Base-by-base conservation (phyloP, 2,113 vertebrate genomes). In the Catharus bicknelli region DNA sequence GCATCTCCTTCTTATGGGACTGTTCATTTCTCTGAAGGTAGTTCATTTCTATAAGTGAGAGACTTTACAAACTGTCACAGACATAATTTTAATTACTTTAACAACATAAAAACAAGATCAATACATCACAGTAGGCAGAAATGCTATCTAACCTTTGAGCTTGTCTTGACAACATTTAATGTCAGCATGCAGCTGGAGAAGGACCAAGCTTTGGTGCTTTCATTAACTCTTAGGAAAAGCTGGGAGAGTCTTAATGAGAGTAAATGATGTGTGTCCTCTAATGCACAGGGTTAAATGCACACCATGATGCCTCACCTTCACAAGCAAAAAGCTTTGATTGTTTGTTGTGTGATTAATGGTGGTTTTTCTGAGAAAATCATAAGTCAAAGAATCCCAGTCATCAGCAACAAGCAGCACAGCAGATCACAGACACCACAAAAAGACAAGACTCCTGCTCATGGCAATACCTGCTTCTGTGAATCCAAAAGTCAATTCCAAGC, bases 21-120 rank as follows among this genome's bases (percentile, higher is more conserved):
- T 79, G 23, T 59, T 88, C 25, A 58, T 86, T 77, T 84, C 36
- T 84, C 62, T 54, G 76, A 81, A 62, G 40, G 19, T 36, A 76
- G 54, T 87, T 94, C 26, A 84, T 94, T 96, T 79, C 74, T 86
- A 2, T 76, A 53, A 55, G 50, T 74, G 64, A 91, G 47, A 64
- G 69, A 77, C n/a, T 94, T 77, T 57, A 58, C 17, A 76, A 86
- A 74, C 42, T 61, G 58, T 91, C 58, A 84, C 68, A 86, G 58
- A 80, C 58, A 88, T 75, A 58, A 66, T 79, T 95, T 94, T 93
- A 86, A 84, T 94, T 91, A 90, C 53, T 86, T 93, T 82, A 93
- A 61, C 36, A 69, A 61, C 66, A 90, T 72, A 83, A 88, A 86
- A 82, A 2, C 66, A 57, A 88, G 69, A 90, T 95, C 95, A 88